Percentiles rank a stretch among this genome's conserved stretches.
phyloP scores from a whole-genome alignment of 2,113 vertebrate species.

The Cyanistes caeruleus region DNA sequence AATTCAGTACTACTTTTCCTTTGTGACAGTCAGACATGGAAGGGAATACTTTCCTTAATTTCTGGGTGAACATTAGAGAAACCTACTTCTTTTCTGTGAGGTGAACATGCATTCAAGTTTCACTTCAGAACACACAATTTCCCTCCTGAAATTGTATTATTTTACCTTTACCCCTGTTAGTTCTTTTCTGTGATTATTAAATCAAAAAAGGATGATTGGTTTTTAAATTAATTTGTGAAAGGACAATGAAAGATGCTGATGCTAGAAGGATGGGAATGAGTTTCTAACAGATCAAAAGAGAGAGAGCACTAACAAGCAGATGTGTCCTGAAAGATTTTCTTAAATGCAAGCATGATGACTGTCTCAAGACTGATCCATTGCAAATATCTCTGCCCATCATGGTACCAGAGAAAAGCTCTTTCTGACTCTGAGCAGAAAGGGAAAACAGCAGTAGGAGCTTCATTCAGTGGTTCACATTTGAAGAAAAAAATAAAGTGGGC shows the following conservation, averaged over 20 bases:
- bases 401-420: background rate
- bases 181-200: background rate
- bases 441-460: background rate
- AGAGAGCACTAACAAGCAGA: background rate
- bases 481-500: background rate
- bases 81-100: background rate
- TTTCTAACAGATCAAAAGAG: background rate
- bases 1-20: background rate
- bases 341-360: background rate
- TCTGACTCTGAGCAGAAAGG: background rate
- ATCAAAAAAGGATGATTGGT: background rate
- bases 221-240: conserved; percentile 33
- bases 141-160: background rate
- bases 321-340: background rate
- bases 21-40: background rate
- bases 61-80: background rate
- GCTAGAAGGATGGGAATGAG: background rate
- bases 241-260: background rate
- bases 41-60: background rate
- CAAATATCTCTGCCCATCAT: background rate
- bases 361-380: background rate
- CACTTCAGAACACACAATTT: background rate
- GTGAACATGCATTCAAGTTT: background rate
- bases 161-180: background rate
- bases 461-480: background rate